Percentiles rank a stretch among this genome's conserved stretches.
These are phyloP conservation scores for Drosophila leontia DNA, from an alignment of 1,140 invertebrate genomes.

Conservation along the genomic window DNA sequence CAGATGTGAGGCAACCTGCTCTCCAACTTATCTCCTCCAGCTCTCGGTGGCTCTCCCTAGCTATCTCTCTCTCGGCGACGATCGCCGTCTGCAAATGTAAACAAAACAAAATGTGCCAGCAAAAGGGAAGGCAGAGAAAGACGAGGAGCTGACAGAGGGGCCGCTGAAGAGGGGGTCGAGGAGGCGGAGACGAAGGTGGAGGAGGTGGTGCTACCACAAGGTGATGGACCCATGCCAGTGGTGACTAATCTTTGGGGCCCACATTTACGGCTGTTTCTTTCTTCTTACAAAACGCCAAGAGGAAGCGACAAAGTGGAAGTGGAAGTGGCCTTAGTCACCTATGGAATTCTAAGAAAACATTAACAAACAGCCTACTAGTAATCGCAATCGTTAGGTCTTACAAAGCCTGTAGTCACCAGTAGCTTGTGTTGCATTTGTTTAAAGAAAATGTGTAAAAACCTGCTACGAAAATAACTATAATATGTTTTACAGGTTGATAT, in stretches of 20 bases:
- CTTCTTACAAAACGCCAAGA: slow-evolving; percentile 49
- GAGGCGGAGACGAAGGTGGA: slow-evolving; percentile 1
- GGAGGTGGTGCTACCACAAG: slow-evolving; percentile 38
- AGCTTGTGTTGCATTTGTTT: background rate
- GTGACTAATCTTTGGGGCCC: slow-evolving; percentile 62
- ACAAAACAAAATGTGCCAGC: slow-evolving; percentile 65
- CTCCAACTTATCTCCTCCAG: slow-evolving; percentile 8
- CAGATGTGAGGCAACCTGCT: slow-evolving; percentile 31
- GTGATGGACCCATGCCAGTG: slow-evolving; percentile 74
- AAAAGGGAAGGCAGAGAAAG: slow-evolving; percentile 21
- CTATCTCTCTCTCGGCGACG: slow-evolving; percentile 42
- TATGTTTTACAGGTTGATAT: background rate
- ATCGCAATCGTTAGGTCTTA: background rate
- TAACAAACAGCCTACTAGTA: slow-evolving; percentile 11
- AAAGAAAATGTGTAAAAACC: background rate
- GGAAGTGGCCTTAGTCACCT: slow-evolving; percentile 70
- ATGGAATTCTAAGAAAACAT: slow-evolving; percentile 45
- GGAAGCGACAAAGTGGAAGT: slow-evolving; percentile 76
- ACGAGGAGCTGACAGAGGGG: background rate
- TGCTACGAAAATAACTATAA: background rate
- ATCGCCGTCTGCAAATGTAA: slow-evolving; percentile 69
- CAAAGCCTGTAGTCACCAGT: background rate
- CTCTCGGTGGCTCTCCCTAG: slow-evolving; percentile 8
- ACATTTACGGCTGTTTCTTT: slow-evolving; percentile 42
- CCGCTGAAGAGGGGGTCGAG: slow-evolving; percentile 8